Percentiles rank a stretch among this genome's conserved stretches.
Conservation (phyloP, 2,113 vertebrate genomes). For the Ctenodactylus gundi region DNA sequence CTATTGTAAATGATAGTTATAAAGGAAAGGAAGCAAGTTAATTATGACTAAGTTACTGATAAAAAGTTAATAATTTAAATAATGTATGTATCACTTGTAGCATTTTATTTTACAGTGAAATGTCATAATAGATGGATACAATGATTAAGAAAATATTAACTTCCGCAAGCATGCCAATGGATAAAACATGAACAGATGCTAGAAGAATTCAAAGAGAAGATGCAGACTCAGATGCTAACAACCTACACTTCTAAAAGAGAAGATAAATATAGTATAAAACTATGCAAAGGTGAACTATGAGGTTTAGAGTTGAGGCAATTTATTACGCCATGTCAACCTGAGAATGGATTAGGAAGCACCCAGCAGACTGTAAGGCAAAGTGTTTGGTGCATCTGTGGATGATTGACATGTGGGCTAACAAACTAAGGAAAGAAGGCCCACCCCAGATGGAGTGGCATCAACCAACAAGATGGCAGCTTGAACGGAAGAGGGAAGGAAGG, state of each 20-base stretch:
- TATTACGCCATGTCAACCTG: too few relatives aligned
- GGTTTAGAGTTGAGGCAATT: too few relatives aligned
- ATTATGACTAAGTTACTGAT: too few relatives aligned
- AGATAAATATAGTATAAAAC: background rate
- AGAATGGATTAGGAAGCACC: too few relatives aligned
- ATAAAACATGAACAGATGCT: background rate
- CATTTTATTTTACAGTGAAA: background rate
- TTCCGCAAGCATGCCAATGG: background rate
- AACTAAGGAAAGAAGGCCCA: too few relatives aligned
- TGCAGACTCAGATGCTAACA: background rate
- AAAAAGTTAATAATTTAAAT: background rate
- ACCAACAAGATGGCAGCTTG: too few relatives aligned
- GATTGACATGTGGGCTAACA: too few relatives aligned
- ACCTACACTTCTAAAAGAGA: background rate
- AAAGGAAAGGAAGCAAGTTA: background rate
- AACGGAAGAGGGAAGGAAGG: too few relatives aligned
- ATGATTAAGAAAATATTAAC: constrained; percentile 9
- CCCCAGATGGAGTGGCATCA: too few relatives aligned
- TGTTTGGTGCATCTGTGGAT: too few relatives aligned
- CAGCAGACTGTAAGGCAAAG: too few relatives aligned
- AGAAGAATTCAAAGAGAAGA: background rate
- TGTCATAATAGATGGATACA: background rate
- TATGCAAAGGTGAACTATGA: background rate
- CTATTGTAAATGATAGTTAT: background rate
- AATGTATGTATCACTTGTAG: background rate